Evolutionary conservation across 1,140 invertebrate genomes (phyloP), one percentile per base, ranked within the genome.

Genomic region (Samia ricini): DNA sequence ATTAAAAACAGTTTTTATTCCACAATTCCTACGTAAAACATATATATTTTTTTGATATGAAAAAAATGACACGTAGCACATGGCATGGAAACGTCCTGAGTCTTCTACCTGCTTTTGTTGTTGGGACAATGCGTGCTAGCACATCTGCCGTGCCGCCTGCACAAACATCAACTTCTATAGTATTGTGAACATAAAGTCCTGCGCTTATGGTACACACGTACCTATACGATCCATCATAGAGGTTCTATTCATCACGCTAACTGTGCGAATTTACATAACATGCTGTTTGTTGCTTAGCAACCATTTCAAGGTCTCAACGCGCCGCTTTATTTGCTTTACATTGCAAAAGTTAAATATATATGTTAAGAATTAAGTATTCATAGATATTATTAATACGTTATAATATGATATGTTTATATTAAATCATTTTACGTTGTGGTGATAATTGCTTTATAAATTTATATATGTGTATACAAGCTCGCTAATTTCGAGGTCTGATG

Each of bases 41-140:
- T 79, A 75, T n/a, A n/a, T 80, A 81, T 79, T 74, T 42, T 36
- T 42, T 69, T 64, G 60, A 63, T 69, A 66, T 82, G 79, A 89
- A 89, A 88, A 26, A 87, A 88, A 76, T 89, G 84, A 90, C 87
- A 87, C 76, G 79, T 68, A 79, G 83, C 87, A 90, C 82, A 90
- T 88, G 87, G 85, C 83, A 68, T 49, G 62, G 68, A 68, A 66
- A 64, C 74, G 76, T 80, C 76, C 71, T 77, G 61, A 69, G 63
- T 60, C 54, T 60, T 78, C 79, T 90, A 88, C 85, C 87, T 90
- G 87, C 83, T 68, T 88, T 88, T 90, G 85, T 90, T 81, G 70
- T 60, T 64, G 66, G 68, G 62, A 84, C 85, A 86, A 88, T 88
- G 75, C 60, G 66, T 65, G 74, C 68, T 74, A 77, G 69, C 76